These are phyloP conservation scores for Meiosimyza decipiens DNA, from an alignment of 2,888 invertebrate genomes.

Conservation along the genomic window DNA sequence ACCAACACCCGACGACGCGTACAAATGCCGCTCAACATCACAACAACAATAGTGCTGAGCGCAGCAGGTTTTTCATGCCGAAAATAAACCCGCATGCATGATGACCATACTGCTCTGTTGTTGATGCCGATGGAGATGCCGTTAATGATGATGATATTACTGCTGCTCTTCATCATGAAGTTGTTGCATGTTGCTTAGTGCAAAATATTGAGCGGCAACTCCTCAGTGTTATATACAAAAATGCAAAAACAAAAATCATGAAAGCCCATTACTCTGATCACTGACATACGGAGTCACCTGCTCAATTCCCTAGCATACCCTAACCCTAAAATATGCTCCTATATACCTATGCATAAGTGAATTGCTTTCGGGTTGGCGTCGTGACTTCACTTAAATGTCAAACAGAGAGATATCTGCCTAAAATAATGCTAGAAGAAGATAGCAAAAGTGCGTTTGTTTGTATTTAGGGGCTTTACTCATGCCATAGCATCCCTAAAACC, in stretches of 20 bases:
- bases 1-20: not conserved
- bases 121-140: conserved; percentile 20
- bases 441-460: too few relatives aligned
- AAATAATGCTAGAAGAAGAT: too few relatives aligned
- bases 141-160: conserved; percentile 24
- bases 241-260: not conserved
- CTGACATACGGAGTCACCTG: too few relatives aligned
- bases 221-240: conserved; percentile 11
- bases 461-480: too few relatives aligned
- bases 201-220: not conserved
- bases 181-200: not conserved
- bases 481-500: too few relatives aligned
- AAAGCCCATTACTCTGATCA: too few relatives aligned
- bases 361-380: not conserved
- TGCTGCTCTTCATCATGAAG: conserved; percentile 29
- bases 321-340: too few relatives aligned
- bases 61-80: not conserved
- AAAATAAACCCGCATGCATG: not conserved
- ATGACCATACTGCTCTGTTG: conserved; percentile 4
- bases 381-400: too few relatives aligned
- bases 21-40: not conserved
- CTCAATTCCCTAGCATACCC: too few relatives aligned
- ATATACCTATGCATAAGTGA: not conserved
- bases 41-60: not conserved
- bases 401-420: too few relatives aligned